Evolutionary conservation across 2,888 invertebrate species (phyloP).

Genomic region (Petrolisthes manimaculis): DNA sequence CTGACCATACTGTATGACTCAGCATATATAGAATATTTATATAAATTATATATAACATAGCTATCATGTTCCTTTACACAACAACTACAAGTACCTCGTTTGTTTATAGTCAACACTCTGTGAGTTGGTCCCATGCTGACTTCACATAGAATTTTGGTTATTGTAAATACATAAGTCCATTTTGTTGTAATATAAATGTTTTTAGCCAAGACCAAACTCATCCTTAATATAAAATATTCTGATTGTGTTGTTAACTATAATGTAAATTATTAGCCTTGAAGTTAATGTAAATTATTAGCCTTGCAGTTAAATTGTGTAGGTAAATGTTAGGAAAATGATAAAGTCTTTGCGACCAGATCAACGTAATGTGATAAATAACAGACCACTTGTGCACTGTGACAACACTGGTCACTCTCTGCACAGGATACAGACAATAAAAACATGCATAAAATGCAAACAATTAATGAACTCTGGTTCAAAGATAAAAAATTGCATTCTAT

Average conservation of each 20-base stretch:
- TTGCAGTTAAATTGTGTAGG: too few species aligned
- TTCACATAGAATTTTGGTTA: not conserved
- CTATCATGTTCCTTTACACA: constrained; percentile 6
- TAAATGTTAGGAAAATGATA: too few species aligned
- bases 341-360: too few species aligned
- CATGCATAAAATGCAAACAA: constrained; percentile 44
- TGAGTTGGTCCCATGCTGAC: constrained; percentile 28
- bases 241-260: too few species aligned
- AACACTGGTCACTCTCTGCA: constrained; percentile 59
- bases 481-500: constrained; percentile 51
- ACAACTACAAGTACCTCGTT: constrained; percentile 1
- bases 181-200: too few species aligned
- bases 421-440: constrained; percentile 42
- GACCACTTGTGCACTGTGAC: constrained; percentile 51
- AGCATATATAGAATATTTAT: constrained; percentile 6
- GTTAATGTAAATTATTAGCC: too few species aligned
- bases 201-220: too few species aligned
- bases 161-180: too few species aligned
- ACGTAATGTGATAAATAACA: too few species aligned
- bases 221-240: too few species aligned
- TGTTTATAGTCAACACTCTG: constrained; percentile 38
- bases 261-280: too few species aligned
- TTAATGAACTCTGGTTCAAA: constrained; percentile 38
- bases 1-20: not conserved
- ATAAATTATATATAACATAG: not conserved